Conservation (phyloP, 2,797 vertebrate species). For the Enteromius afrohamiltoni region DNA sequence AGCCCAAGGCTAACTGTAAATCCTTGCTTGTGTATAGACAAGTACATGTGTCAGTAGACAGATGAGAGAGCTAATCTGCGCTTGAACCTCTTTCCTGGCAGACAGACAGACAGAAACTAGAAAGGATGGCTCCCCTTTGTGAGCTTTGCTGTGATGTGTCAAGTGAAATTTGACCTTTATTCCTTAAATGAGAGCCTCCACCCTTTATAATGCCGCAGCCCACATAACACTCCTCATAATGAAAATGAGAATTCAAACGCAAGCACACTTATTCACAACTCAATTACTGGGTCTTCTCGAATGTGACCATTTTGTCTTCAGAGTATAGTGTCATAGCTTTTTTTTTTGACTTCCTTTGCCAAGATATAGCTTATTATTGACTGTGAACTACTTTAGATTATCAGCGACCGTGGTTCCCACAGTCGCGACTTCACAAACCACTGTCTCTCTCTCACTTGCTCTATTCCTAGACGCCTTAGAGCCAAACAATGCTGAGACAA, state of each 20-base stretch:
- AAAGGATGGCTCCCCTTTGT: conserved; percentile 66
- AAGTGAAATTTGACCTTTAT: conserved; percentile 56
- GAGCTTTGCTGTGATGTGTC: conserved; percentile 47
- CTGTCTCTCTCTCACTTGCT: conserved; percentile 30
- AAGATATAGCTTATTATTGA: conserved; percentile 40
- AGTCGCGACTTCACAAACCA: conserved; percentile 51
- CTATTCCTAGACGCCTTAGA: conserved; percentile 65
- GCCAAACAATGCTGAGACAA: conserved; percentile 69
- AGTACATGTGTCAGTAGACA: conserved; percentile 46
- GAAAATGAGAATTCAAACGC: not conserved
- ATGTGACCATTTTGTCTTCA: not conserved
- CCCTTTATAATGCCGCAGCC: conserved; percentile 1
- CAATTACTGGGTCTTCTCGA: not conserved
- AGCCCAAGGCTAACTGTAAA: conserved; percentile 48
- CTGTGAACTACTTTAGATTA: conserved; percentile 16
- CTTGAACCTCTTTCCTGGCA: conserved; percentile 52
- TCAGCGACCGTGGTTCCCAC: conserved; percentile 61
- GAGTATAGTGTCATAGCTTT: not conserved
- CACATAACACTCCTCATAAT: conserved; percentile 8
- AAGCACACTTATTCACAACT: not conserved
- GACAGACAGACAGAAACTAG: conserved; percentile 66
- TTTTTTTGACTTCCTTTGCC: not conserved
- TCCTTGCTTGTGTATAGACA: conserved; percentile 30
- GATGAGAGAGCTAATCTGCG: conserved; percentile 34
- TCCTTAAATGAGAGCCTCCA: conserved; percentile 23